Evolutionary conservation across 1,140 invertebrate genomes (phyloP), one percentile per base, ranked within the genome.

Genomic region (Rhynchophorus ferrugineus): DNA sequence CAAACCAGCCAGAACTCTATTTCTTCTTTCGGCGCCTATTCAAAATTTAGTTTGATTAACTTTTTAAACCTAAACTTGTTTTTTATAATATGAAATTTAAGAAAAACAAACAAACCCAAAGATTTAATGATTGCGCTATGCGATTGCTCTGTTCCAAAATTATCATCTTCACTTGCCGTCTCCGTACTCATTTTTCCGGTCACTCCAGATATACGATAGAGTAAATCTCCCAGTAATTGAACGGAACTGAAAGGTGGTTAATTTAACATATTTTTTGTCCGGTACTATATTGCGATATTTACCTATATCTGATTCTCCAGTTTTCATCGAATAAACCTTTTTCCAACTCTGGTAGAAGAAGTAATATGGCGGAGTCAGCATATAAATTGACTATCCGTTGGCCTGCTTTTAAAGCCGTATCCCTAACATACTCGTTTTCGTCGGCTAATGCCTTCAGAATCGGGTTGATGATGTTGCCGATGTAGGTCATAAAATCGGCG

Each of bases 141-240:
- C 0, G 93, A 96, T 60, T 92, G 87, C 72, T 98, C 95, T 0
- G 96, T 98, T 44, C 95, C 96, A 73, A 99, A 97, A 69, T 98
- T 99, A 67, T 99, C 96, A 72, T 99, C 96, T 69, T 99, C 96
- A 61, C 87, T 89, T 2, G 92, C 91, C 1, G 94, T 98, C 73
- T 97, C 94, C 0, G 96, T 98, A 11, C 91, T 95, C 93, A 98
- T 98, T 73, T 99, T 99, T 39, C 95, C 95, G 44, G 91, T 90
- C 0, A 98, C 94, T 49, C 94, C 93, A 22, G 95, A 98, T 49
- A 99, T 92, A 51, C 92, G 84, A 69, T 98, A 99, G 9, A 99
- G 71, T 34, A 99, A 74, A 71, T 99, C 97, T 17, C 97, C 96
- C 6, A 99, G 73, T 3, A 99, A 73, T 69, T 98, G 94, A 8